Conservation (phyloP, 2,797 vertebrate species). For the Alca torda region DNA sequence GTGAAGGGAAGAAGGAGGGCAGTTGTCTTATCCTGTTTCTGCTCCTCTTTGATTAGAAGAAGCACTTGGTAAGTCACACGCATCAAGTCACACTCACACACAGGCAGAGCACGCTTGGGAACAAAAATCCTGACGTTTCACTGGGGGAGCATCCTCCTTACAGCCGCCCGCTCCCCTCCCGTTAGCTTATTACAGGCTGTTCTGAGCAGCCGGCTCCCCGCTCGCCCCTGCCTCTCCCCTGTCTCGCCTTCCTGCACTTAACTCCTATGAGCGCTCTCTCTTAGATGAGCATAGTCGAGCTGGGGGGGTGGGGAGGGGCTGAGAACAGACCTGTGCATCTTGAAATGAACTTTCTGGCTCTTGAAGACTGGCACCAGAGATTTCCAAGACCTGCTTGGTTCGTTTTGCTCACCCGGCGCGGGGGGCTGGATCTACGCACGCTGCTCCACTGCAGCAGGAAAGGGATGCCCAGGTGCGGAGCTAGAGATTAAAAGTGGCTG, state of each 20-base stretch:
- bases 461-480: background rate
- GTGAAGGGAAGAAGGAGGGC: constrained; percentile 2
- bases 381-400: constrained; percentile 18
- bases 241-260: background rate
- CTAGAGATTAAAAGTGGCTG: background rate
- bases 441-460: background rate
- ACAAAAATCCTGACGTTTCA: background rate
- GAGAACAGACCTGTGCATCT: background rate
- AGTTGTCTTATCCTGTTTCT: constrained; percentile 10
- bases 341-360: background rate
- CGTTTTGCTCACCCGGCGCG: accelerated
- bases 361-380: background rate
- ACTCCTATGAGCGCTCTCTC: background rate
- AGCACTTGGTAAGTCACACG: constrained; percentile 4
- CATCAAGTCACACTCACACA: background rate
- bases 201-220: background rate
- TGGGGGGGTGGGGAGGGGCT: background rate
- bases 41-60: constrained; percentile 31
- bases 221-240: background rate
- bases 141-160: background rate
- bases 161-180: background rate
- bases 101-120: background rate
- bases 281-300: background rate
- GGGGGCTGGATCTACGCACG: accelerated
- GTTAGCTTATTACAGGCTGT: background rate